phyloP scores from a whole-genome alignment of 2,888 invertebrate genomes.

The Harmothoe impar region DNA sequence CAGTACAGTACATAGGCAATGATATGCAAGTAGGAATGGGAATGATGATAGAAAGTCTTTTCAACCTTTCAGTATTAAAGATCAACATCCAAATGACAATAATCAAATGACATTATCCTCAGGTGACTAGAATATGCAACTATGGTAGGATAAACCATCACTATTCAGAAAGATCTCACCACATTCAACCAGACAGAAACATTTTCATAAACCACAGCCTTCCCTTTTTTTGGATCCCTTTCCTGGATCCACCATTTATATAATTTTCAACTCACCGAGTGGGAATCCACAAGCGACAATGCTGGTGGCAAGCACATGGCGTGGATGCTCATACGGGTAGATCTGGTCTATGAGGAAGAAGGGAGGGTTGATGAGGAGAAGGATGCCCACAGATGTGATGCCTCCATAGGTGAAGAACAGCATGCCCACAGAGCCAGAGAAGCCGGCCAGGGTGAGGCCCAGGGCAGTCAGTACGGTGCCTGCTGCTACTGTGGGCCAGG shows the following conservation, averaged over 20 bases:
- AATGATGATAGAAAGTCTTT: too few species aligned
- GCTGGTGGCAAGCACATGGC: constrained; percentile 72
- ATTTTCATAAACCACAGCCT: too few species aligned
- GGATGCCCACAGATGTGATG: constrained; percentile 68
- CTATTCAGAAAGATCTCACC: too few species aligned
- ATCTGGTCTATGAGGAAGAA: constrained; percentile 70
- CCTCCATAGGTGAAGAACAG: constrained; percentile 70
- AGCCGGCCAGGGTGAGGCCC: constrained; percentile 60
- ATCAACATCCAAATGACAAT: too few species aligned
- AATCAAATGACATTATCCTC: too few species aligned
- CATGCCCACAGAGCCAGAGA: constrained; percentile 59
- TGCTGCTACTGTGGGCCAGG: constrained; percentile 57
- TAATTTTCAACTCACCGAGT: constrained; percentile 67
- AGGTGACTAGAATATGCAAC: too few species aligned
- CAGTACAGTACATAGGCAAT: too few species aligned
- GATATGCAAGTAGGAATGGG: too few species aligned
- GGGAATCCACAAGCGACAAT: constrained; percentile 71
- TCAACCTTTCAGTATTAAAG: too few species aligned
- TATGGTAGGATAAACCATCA: too few species aligned
- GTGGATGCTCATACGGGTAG: constrained; percentile 70
- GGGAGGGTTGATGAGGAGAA: constrained; percentile 70
- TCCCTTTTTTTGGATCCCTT: too few species aligned
- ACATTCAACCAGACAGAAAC: too few species aligned
- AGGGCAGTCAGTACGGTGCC: constrained; percentile 66
- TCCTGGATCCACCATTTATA: background rate